Conservation (phyloP, 2,888 invertebrate genomes). For the Lasioglossum malachurum region DNA sequence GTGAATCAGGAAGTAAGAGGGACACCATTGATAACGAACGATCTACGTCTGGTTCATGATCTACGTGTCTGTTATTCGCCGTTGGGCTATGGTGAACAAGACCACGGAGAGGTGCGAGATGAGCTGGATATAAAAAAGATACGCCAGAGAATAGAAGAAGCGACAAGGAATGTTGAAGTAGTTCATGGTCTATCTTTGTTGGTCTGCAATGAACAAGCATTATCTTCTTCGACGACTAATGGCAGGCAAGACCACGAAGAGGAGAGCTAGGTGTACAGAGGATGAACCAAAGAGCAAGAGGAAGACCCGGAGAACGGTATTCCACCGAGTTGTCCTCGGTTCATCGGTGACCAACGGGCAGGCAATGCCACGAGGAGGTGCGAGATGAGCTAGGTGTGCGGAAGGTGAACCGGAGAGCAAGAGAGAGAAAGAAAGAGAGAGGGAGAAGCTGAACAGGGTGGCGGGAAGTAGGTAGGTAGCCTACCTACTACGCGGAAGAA, state of each 20-base stretch:
- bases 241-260: background rate
- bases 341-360: slow-evolving; percentile 27
- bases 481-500: slow-evolving; percentile 81
- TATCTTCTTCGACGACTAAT: background rate
- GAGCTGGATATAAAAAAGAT: background rate
- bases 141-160: background rate
- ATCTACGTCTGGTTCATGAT: background rate
- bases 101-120: background rate
- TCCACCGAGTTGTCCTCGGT: background rate
- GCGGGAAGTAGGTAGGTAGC: slow-evolving; percentile 72
- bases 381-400: slow-evolving; percentile 49
- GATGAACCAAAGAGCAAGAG: background rate
- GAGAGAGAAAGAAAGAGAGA: slow-evolving; percentile 10
- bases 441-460: slow-evolving; percentile 57
- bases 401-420: slow-evolving; percentile 21
- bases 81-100: background rate
- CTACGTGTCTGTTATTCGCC: background rate
- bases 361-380: slow-evolving; percentile 35
- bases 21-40: background rate
- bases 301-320: background rate
- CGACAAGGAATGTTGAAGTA: too few species aligned
- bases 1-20: background rate
- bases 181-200: background rate
- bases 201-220: background rate
- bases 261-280: background rate